Base-by-base conservation (phyloP, 2,888 invertebrate species). In the Cenopis cana region DNA sequence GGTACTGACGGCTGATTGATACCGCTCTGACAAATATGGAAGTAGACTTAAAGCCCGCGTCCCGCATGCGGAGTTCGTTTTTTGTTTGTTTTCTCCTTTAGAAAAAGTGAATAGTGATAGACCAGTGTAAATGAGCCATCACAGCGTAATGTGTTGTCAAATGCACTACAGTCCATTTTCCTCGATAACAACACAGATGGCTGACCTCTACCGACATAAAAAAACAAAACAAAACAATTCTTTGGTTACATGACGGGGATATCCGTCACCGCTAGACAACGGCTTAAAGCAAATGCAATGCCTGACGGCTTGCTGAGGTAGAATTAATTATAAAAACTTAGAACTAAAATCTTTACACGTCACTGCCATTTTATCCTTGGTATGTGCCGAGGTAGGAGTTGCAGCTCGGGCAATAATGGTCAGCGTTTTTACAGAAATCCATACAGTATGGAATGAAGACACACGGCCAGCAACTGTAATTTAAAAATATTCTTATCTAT, bases 391-490 rank as follows among this genome's bases (percentile, higher is more conserved):
- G 87, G 76, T 89, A 94, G 2, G 94, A 82, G 71, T 89, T 91
- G 76, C 95, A 95, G 77, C 90, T 92, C 0, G 95, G 94, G 76
- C 95, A 95, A 76, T 94, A 94, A 79, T 95, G 95, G 74, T 94
- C 93, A n/a, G 93, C 91, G 74, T 91, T 94, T 77, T 89, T 91
- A 77, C 94, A 95, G 14, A 94, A 91, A 72, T 94, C 90, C 84
- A 94, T 88, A 78, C 94, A 95, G 78, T 95, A 95, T 0, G 95
- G 95, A 17, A 95, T 73, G 57, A 94, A 93, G n/a, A 94, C 80
- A 59, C 94, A 94, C 1, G 94, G 94, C 94, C 94, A 95, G 81
- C 89, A 91, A 72, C 92, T 93, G 82, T 67, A 84, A 82, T 38
- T 57, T 73, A 69, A 73, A 68, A 73, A 62, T 38, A 57, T 1